Percentiles rank a stretch among this genome's conserved stretches.
These are phyloP conservation scores for Tretioscincus oriximinensis DNA, from an alignment of 2,113 vertebrate genomes.

Conservation along the genomic window DNA sequence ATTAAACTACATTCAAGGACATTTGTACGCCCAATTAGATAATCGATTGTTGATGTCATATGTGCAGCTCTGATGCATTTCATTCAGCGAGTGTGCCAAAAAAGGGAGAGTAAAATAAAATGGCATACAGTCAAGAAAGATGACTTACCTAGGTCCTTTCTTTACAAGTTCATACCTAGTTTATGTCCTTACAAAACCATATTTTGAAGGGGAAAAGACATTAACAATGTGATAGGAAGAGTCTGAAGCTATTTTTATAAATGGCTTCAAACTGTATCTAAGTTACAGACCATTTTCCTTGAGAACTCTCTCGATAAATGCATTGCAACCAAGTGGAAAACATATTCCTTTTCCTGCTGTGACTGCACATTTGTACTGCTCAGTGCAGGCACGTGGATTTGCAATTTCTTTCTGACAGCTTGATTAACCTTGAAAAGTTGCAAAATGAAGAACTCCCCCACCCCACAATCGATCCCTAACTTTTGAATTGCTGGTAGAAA, in stretches of 20 bases:
- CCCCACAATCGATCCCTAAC: conserved; percentile 31
- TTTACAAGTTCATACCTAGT: conserved; percentile 34
- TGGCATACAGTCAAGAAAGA: conserved; percentile 16
- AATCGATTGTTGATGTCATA: conserved; percentile 33
- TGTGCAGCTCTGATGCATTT: neutral
- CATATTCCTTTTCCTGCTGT: conserved; percentile 67
- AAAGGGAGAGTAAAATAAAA: neutral
- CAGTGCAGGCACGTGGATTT: conserved; percentile 58
- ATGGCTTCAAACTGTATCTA: conserved; percentile 52
- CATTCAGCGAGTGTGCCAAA: conserved; percentile 29
- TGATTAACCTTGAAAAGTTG: conserved; percentile 68
- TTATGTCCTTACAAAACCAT: conserved; percentile 40
- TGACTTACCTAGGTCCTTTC: conserved; percentile 20
- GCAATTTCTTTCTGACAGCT: conserved; percentile 60
- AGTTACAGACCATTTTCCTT: conserved; percentile 64
- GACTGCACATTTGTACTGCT: conserved; percentile 66
- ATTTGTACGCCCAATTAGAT: conserved; percentile 40
- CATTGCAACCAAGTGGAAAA: conserved; percentile 64
- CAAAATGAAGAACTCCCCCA: conserved; percentile 37
- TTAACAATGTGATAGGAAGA: conserved; percentile 42
- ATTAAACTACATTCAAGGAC: conserved; percentile 30
- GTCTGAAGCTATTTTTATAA: conserved; percentile 47
- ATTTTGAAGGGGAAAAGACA: conserved; percentile 33
- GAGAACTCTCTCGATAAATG: conserved; percentile 61
- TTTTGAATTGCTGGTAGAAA: conserved; percentile 41